Base-by-base conservation (phyloP, 2,888 invertebrate genomes). In the Lamellibrachia columna region DNA sequence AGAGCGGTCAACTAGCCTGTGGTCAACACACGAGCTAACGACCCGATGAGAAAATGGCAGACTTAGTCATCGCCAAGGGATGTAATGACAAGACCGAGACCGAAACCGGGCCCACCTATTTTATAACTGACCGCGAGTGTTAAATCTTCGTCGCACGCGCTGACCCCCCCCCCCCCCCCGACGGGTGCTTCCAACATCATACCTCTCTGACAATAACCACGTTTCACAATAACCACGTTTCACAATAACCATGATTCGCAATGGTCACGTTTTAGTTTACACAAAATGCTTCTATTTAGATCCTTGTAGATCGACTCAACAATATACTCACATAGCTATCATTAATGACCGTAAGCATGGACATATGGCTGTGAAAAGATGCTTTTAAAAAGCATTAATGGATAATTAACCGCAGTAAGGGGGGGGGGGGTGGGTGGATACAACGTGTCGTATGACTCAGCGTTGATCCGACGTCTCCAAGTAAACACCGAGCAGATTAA, bases 401-500 rank as follows among this genome's bases (percentile, higher is more conserved):
- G 75, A 11, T 55, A 55, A 55, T 22, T 75, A 75, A 75, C 75
- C 15, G 4, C 75, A 75, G 22, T 4, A 75, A 0, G n/a, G 15
- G 75, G 40, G 1, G 40, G 1, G 22, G 55, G 9, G 22, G 6
- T 3, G 22, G 22, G 22, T 75, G 15, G 22, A 22, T n/a, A n/a
- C 75, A 15, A n/a, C 15, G 75, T 75, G 75, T 6, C 75, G 22
- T 22, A 22, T 75, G 75, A 75, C 75, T 75, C 75, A 75, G 60
- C 75, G 75, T 22, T 75, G 22, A 75, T n/a, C 75, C 75, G 75
- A 15, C 3, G 3, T 22, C 75, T 15, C 15, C 75, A 75, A 75
- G n/a, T n/a, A 75, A 75, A 75, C 75, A 75, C n/a, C 75, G 75
- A 75, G 22, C 75, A 40, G 75, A 75, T 75, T 75, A 75, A 75